Percentiles rank a stretch among this genome's conserved stretches.
phyloP scores from a whole-genome alignment of 2,888 invertebrate species.

The Drosophila mulleri region DNA sequence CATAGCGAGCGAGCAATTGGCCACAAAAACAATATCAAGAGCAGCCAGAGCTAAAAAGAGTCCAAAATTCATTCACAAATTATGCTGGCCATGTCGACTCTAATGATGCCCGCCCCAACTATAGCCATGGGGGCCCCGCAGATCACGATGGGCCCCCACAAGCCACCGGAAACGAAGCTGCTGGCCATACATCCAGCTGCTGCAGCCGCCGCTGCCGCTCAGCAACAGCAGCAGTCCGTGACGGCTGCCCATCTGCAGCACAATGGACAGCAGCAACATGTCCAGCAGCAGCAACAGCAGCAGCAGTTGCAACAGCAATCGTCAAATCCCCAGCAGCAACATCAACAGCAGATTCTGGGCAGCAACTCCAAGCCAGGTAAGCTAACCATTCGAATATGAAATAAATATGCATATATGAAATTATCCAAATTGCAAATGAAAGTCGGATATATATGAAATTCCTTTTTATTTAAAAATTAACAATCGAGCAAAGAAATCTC shows the following conservation, averaged over 20 bases:
- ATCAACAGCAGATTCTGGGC: slow-evolving; percentile 78
- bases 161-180: slow-evolving; percentile 85
- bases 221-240: slow-evolving; percentile 77
- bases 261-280: slow-evolving; percentile 75
- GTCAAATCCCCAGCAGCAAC: slow-evolving; percentile 57
- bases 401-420: no score
- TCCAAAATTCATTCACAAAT: slow-evolving; percentile 82
- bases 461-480: no score
- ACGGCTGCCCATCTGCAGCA: slow-evolving; percentile 69
- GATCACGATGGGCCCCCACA: slow-evolving; percentile 85
- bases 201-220: slow-evolving; percentile 77
- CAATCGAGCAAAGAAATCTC: no score
- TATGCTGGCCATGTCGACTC: slow-evolving; percentile 85
- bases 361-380: slow-evolving; percentile 84
- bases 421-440: no score
- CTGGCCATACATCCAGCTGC: slow-evolving; percentile 85
- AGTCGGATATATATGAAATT: no score
- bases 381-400: slow-evolving; percentile 17
- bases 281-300: slow-evolving; percentile 69
- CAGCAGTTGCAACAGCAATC: slow-evolving; percentile 71
- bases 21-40: slow-evolving; percentile 31
- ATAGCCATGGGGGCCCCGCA: slow-evolving; percentile 85
- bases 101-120: slow-evolving; percentile 86
- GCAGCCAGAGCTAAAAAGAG: slow-evolving; percentile 17
- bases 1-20: slow-evolving; percentile 45